Evolutionary conservation across 2,113 vertebrate genomes (phyloP), one percentile per base, ranked within the genome.

Genomic region (Rousettus leschenaultii): DNA sequence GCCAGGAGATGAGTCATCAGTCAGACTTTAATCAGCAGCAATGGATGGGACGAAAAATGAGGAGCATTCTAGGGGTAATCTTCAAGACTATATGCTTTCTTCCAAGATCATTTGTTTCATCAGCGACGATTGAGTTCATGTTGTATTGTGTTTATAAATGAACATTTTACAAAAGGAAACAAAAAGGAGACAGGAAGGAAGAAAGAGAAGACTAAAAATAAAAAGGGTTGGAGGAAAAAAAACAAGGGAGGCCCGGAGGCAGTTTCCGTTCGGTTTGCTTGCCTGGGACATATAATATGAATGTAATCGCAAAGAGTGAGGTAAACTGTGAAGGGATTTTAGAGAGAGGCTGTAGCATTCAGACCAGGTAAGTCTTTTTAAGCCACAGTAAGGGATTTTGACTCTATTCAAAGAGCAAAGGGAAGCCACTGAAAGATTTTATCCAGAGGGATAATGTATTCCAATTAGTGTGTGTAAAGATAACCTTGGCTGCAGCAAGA

Each of bases 1-100:
- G 94, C 94, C 94, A 90, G 86, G 89, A 98, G 96, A 98, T 71
- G 53, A 96, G 95, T 84, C 94, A 98, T 98, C 97, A 95, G 84
- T 98, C 98, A 98, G 97, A 98, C 91, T 98, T 98, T 98, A 98
- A 98, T 98, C 97, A 98, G 97, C 12, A 77, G 68, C 95, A 97
- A 97, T 79, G 97, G 86, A 63, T 21, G 96, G 95, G 93, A 94
- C 22, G 61, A 98, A 97, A 97, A 98, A 96, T 93, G 95, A 97
- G 90, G 77, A 96, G 12, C 48, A 89, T 97, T 98, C 94, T 97
- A 78, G 86, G 95, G 90, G 92, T 96, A 98, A 98, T 97, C 96
- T 96, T 86, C 95, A 92, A 96, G 97, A 97, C 96, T 98, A 75
- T 77, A 95, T 95, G 95, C 93, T 92, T 97, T 97, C 96, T 97